phyloP scores from a whole-genome alignment of 2,888 invertebrate species.

The Drosophila fungiperda region DNA sequence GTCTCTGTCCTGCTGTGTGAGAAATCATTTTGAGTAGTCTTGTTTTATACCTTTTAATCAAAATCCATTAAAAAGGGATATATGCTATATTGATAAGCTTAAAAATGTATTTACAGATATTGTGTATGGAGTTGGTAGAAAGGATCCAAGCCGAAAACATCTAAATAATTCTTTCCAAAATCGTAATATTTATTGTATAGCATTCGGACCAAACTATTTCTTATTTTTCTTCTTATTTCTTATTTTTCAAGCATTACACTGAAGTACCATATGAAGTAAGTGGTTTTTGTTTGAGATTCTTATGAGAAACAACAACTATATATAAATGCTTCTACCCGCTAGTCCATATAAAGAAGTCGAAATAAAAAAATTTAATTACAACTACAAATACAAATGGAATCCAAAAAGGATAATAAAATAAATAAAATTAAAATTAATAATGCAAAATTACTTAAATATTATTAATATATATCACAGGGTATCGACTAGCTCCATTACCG shows the following conservation, averaged over 20 bases:
- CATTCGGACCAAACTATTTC: neutral
- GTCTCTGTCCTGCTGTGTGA: constrained; percentile 67
- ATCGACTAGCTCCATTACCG: constrained; percentile 9
- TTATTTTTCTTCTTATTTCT: neutral
- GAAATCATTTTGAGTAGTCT: constrained; percentile 73
- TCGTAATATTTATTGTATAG: neutral
- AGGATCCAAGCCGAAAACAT: neutral
- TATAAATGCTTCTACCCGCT: too few species aligned
- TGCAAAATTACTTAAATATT: too few species aligned
- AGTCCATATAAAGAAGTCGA: too few species aligned
- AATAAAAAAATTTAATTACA: too few species aligned
- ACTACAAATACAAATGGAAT: too few species aligned
- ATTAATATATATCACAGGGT: constrained; percentile 4
- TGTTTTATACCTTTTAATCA: constrained; percentile 34
- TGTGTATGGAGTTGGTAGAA: neutral
- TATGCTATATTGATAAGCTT: neutral
- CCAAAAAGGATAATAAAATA: too few species aligned
- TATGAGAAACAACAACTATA: too few species aligned
- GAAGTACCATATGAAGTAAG: neutral
- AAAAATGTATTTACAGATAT: neutral
- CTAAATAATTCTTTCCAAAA: neutral
- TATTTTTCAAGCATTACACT: neutral
- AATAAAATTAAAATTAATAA: too few species aligned
- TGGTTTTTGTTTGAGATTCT: too few species aligned
- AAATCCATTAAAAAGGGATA: neutral